These are phyloP conservation scores for Rhopalosiphum padi DNA, from an alignment of 1,140 invertebrate genomes.

Conservation along the genomic window DNA sequence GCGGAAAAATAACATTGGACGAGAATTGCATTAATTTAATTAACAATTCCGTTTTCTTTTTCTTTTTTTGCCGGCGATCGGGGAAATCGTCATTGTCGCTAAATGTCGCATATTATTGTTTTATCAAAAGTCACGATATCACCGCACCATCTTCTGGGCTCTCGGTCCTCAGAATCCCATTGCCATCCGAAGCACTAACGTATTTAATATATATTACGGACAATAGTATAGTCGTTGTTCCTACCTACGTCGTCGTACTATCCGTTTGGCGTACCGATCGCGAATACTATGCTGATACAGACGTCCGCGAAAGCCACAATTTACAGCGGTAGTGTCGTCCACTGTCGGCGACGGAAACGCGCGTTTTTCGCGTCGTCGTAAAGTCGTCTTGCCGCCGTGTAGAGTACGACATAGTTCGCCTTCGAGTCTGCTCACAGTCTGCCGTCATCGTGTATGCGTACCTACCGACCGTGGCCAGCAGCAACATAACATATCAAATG, in stretches of 20 bases:
- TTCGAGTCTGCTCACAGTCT: neutral
- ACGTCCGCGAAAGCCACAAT: neutral
- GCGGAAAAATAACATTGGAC: neutral
- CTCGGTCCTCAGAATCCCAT: neutral
- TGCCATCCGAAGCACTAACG: neutral
- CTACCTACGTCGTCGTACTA: neutral
- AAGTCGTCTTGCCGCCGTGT: neutral
- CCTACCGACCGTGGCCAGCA: neutral
- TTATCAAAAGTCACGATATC: neutral
- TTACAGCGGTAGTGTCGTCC: neutral
- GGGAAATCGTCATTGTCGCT: neutral
- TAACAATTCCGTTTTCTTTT: neutral
- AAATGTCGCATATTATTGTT: neutral
- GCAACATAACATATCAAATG: neutral
- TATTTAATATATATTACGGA: neutral
- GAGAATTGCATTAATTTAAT: too few relatives aligned
- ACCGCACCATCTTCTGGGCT: neutral
- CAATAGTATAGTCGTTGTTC: neutral
- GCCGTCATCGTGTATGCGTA: too few relatives aligned
- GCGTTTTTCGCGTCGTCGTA: neutral
- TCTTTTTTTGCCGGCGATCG: neutral
- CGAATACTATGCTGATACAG: neutral
- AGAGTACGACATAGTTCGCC: neutral
- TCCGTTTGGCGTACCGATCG: neutral
- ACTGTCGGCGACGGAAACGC: neutral